Percentiles rank a stretch among this genome's conserved stretches.
Evolutionary conservation across 1,140 invertebrate species (phyloP).

Genomic region (Sipha flava): DNA sequence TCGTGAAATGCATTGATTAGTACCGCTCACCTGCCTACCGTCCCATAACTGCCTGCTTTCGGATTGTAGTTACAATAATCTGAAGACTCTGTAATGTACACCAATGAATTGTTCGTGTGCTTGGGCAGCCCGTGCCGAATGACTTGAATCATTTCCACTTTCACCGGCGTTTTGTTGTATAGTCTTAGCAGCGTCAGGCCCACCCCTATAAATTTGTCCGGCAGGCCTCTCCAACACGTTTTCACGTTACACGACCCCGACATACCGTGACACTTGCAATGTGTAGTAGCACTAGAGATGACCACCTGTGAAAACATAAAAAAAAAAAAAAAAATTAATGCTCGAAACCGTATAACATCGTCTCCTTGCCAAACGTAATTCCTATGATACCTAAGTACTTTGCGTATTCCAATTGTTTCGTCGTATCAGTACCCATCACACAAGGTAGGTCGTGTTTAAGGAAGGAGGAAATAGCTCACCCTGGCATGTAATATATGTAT

Average conservation of each 20-base stretch:
- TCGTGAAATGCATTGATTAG: no score
- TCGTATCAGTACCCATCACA: no score
- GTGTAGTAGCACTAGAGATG: constrained; percentile 49
- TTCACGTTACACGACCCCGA: constrained; percentile 58
- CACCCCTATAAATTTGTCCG: constrained; percentile 43
- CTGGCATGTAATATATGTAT: no score
- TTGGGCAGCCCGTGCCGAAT: not conserved
- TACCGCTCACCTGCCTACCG: constrained; percentile 53
- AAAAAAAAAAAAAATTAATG: not conserved
- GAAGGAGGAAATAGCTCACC: no score
- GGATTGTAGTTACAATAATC: constrained; percentile 58
- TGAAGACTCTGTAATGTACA: constrained; percentile 57
- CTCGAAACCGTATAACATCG: no score
- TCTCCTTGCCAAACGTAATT: no score
- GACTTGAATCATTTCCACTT: not conserved
- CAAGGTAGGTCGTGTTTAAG: no score
- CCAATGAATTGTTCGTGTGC: constrained; percentile 50
- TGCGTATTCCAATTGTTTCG: no score
- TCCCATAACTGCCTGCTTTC: constrained; percentile 54
- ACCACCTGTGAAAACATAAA: constrained; percentile 49
- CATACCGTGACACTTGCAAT: constrained; percentile 62
- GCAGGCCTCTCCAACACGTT: constrained; percentile 58
- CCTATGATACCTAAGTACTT: no score
- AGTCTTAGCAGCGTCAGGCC: constrained; percentile 45
- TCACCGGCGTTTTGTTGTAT: not conserved